Evolutionary conservation across 2,888 invertebrate species (phyloP).

Genomic region (Alentia gelatinosa): DNA sequence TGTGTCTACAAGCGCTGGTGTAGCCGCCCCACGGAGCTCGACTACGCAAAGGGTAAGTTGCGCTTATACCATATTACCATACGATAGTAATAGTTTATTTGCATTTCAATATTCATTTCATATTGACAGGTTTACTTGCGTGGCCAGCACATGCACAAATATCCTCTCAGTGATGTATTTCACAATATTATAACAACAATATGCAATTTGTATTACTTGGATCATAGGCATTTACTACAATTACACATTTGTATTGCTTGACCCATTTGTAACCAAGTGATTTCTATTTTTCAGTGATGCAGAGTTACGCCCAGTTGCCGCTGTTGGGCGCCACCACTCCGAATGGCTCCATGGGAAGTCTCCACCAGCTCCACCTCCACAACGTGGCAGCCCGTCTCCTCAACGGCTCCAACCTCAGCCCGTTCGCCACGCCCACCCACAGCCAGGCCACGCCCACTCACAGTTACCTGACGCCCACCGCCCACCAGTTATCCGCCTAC

Average conservation of each 20-base stretch:
- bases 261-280: not conserved
- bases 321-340: not conserved
- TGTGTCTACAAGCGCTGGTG: not conserved
- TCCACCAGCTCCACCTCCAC: constrained; percentile 15
- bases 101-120: too few species aligned
- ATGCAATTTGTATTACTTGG: too few species aligned
- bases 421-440: not conserved
- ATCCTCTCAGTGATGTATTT: too few species aligned
- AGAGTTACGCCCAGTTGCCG: not conserved
- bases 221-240: too few species aligned
- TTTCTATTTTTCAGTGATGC: not conserved
- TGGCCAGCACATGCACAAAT: too few species aligned
- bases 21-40: not conserved
- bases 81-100: too few species aligned
- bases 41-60: not conserved
- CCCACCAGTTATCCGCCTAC: not conserved
- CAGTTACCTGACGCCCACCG: not conserved
- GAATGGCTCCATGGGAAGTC: not conserved
- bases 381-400: not conserved
- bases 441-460: not conserved
- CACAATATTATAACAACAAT: too few species aligned
- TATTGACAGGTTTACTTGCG: too few species aligned
- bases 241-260: not conserved
- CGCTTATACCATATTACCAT: not conserved
- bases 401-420: not conserved